Percentiles rank a stretch among this genome's conserved stretches.
phyloP scores from a whole-genome alignment of 92 coral and sea anemone genomes.

The Umimayanthus kanabou region DNA sequence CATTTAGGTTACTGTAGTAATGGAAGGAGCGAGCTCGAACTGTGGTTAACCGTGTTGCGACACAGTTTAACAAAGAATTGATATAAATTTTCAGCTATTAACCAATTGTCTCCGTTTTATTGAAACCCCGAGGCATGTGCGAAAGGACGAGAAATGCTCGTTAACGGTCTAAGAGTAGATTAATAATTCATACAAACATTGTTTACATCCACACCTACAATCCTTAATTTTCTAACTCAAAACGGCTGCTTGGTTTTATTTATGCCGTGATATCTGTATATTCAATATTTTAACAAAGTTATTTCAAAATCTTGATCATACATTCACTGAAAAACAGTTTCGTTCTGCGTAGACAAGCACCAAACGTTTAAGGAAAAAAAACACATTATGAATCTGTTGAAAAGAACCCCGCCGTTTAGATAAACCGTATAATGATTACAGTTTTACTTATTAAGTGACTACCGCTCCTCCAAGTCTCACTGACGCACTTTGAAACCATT shows the following conservation, averaged over 20 bases:
- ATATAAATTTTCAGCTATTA: slow-evolving; percentile 29
- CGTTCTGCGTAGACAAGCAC: slow-evolving; percentile 3
- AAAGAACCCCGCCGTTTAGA: slow-evolving; percentile 42
- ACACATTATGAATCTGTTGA: slow-evolving; percentile 25
- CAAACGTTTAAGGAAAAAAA: slow-evolving; percentile 1
- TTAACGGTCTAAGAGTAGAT: slow-evolving; percentile 24
- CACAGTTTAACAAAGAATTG: slow-evolving; percentile 37
- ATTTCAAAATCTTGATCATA: background rate
- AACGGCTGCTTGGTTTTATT: slow-evolving; percentile 1
- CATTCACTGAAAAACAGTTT: background rate
- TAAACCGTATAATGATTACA: slow-evolving; percentile 37
- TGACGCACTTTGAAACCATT: slow-evolving; percentile 2
- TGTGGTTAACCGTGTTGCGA: slow-evolving; percentile 42
- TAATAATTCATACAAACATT: slow-evolving; percentile 17
- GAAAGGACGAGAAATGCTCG: slow-evolving; percentile 23
- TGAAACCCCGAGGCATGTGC: slow-evolving; percentile 42
- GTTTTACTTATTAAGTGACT: slow-evolving; percentile 22
- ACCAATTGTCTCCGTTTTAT: slow-evolving; percentile 30
- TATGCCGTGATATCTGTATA: background rate
- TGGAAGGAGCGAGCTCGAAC: background rate
- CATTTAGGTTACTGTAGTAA: slow-evolving; percentile 24
- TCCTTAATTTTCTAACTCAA: background rate
- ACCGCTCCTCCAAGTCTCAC: background rate
- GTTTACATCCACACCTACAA: background rate
- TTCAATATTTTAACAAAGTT: slow-evolving; percentile 3